These are phyloP conservation scores for Stomatorhinus walkeri DNA, from an alignment of 2,797 vertebrate genomes.

Conservation along the genomic window DNA sequence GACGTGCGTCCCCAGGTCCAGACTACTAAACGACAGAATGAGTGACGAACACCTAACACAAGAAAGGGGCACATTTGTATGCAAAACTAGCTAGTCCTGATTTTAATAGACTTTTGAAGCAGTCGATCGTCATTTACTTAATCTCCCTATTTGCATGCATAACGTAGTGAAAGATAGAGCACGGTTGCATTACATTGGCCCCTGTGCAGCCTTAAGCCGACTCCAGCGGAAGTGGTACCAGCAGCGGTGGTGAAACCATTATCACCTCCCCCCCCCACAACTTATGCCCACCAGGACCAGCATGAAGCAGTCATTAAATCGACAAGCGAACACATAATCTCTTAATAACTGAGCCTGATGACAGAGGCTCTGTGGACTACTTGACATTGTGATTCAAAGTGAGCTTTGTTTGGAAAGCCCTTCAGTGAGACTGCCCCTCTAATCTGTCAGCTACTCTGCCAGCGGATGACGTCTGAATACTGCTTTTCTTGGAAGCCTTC, in stretches of 20 bases:
- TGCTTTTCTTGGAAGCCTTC: background rate
- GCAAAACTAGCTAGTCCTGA: background rate
- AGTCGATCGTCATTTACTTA: conserved; percentile 7
- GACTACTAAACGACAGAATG: background rate
- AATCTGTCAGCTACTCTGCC: conserved; percentile 7
- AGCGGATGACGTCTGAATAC: conserved; percentile 10
- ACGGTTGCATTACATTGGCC: conserved; percentile 1
- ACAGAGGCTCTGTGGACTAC: conserved; percentile 14
- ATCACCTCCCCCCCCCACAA: background rate
- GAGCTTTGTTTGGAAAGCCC: conserved; percentile 18
- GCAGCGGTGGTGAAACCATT: background rate
- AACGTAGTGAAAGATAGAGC: background rate
- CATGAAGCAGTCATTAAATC: conserved; percentile 17
- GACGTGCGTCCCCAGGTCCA: background rate
- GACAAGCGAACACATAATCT: conserved; percentile 17
- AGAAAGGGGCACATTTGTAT: background rate
- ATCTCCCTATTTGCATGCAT: conserved; percentile 13
- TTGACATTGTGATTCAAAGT: conserved; percentile 18
- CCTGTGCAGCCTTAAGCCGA: background rate
- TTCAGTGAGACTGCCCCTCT: background rate
- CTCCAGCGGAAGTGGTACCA: background rate
- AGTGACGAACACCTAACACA: background rate
- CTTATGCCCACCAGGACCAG: background rate
- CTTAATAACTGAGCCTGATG: conserved; percentile 14
- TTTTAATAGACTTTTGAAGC: conserved; percentile 12